A percentile compares a stretch with the other conserved stretches of the same genome.
Conservation (phyloP, 2,797 vertebrate genomes). For the Brachymystax lenok region DNA sequence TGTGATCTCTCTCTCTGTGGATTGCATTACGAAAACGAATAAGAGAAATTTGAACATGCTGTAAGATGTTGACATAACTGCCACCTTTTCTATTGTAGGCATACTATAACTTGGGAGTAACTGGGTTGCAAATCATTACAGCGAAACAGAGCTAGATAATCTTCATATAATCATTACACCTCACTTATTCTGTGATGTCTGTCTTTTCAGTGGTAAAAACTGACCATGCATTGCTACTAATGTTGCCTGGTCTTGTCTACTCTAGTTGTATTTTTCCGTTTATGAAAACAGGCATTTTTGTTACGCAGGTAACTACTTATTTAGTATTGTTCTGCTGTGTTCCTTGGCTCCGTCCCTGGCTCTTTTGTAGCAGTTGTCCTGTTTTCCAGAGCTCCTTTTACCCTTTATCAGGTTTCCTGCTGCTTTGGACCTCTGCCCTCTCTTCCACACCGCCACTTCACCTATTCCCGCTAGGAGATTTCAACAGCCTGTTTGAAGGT, state of each 20-base stretch:
- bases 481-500: background rate
- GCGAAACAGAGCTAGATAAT: background rate
- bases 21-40: constrained; percentile 24
- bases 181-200: background rate
- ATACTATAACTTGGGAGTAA: background rate
- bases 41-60: background rate
- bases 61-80: background rate
- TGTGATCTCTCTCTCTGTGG: constrained; percentile 6
- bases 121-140: background rate
- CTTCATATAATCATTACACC: background rate
- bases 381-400: constrained; percentile 8
- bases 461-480: background rate
- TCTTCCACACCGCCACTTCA: background rate
- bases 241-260: background rate
- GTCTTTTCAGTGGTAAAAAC: background rate
- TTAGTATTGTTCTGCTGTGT: constrained; percentile 24
- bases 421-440: constrained; percentile 15
- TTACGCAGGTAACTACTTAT: background rate
- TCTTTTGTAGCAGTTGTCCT: constrained; percentile 12
- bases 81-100: background rate
- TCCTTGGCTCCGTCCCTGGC: constrained; percentile 28
- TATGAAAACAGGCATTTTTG: background rate
- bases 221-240: background rate
- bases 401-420: constrained; percentile 34
- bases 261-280: background rate